Evolutionary conservation across 2,888 invertebrate genomes (phyloP).

Genomic region (Allacma fusca): DNA sequence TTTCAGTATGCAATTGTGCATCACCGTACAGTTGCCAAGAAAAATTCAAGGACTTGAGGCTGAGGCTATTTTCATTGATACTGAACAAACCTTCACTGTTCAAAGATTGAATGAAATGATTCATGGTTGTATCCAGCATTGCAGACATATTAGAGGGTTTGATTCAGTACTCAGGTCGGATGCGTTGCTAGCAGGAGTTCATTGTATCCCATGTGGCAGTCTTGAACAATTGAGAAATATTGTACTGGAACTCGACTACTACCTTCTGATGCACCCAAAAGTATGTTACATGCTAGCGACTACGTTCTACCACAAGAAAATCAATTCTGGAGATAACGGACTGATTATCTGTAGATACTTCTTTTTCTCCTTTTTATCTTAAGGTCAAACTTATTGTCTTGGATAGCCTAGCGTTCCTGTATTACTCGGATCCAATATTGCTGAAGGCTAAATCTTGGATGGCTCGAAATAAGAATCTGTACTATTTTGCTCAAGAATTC

Average conservation of each 20-base stretch:
- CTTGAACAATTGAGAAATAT: conserved; percentile 24
- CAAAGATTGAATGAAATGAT: conserved; percentile 50
- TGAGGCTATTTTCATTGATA: conserved; percentile 57
- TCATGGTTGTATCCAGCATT: conserved; percentile 46
- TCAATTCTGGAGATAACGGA: too few relatives aligned
- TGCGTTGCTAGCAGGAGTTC: conserved; percentile 14
- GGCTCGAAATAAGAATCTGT: conserved; percentile 44
- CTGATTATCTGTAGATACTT: conserved; percentile 12
- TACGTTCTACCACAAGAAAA: too few relatives aligned
- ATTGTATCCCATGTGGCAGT: conserved; percentile 21
- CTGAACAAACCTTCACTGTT: conserved; percentile 50
- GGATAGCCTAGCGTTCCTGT: conserved; percentile 54
- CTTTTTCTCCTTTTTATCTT: not conserved
- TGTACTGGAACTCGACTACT: conserved; percentile 23
- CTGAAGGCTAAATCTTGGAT: conserved; percentile 3
- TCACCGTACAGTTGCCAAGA: conserved; percentile 39
- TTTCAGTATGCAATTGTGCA: conserved; percentile 34
- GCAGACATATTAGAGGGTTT: conserved; percentile 38
- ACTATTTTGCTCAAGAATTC: conserved; percentile 49
- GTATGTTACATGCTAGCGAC: too few relatives aligned
- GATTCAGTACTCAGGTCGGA: not conserved
- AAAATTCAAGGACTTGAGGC: conserved; percentile 44
- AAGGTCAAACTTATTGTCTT: conserved; percentile 51
- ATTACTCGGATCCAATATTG: conserved; percentile 43
- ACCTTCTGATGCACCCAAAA: conserved; percentile 2